These are phyloP conservation scores for Ornithoptera alexandrae DNA, from an alignment of 2,888 invertebrate genomes.

Conservation along the genomic window DNA sequence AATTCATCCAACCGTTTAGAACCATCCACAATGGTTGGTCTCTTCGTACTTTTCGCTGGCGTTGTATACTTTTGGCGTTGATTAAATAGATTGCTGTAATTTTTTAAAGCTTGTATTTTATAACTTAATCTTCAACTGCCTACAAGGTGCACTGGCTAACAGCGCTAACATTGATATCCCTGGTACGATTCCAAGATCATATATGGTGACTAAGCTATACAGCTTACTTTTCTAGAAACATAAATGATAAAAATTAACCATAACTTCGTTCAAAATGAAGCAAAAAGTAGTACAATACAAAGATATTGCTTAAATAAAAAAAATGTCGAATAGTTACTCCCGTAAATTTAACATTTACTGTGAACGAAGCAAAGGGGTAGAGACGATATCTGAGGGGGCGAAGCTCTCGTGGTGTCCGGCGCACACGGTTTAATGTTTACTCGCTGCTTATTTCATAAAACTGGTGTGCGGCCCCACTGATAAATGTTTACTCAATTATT, in stretches of 20 bases:
- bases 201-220: too few species aligned
- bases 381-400: constrained; percentile 33
- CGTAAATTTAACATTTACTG: constrained; percentile 11
- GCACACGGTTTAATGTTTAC: constrained; percentile 51
- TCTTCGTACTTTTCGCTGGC: constrained; percentile 49
- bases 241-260: background rate
- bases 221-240: too few species aligned
- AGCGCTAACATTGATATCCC: too few species aligned
- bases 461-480: constrained; percentile 28
- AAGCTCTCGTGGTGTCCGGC: constrained; percentile 41
- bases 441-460: constrained; percentile 45
- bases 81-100: constrained; percentile 6
- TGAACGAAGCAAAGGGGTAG: constrained; percentile 13
- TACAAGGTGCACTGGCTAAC: too few species aligned
- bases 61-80: constrained; percentile 39
- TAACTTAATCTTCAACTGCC: background rate
- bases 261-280: background rate
- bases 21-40: constrained; percentile 37
- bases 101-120: background rate
- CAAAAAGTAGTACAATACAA: background rate
- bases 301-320: background rate
- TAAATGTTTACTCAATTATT: background rate
- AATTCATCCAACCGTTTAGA: constrained; percentile 60
- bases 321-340: background rate
- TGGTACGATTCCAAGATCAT: too few species aligned